Conservation (phyloP, 2,113 vertebrate genomes). For the Phyllopteryx taeniolatus region DNA sequence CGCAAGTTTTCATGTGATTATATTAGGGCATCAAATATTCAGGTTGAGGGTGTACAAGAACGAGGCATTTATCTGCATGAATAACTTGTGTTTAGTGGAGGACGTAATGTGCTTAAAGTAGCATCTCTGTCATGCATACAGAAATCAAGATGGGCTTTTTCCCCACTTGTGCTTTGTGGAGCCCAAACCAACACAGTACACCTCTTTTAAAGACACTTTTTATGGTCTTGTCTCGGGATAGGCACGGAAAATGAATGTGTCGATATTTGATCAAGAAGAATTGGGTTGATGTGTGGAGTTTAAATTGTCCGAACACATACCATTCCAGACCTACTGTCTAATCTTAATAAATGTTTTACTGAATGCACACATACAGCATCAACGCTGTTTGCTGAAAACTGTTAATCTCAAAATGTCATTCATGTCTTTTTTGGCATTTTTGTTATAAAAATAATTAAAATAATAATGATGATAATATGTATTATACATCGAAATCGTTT, state of each 20-base stretch:
- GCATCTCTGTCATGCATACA: conserved; percentile 75
- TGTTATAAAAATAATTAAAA: no score
- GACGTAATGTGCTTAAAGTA: conserved; percentile 77
- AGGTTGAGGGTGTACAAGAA: conserved; percentile 71
- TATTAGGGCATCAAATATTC: conserved; percentile 76
- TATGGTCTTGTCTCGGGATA: background rate
- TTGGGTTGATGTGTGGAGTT: background rate
- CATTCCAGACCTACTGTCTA: background rate
- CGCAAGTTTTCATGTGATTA: conserved; percentile 67
- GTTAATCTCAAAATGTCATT: background rate
- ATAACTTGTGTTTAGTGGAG: conserved; percentile 75
- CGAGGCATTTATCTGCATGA: conserved; percentile 78
- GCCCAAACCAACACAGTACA: conserved; percentile 7
- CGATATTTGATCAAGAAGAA: background rate
- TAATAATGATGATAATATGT: no score
- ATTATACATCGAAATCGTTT: no score
- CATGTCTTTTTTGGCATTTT: background rate
- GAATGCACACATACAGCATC: no score
- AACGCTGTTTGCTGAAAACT: no score
- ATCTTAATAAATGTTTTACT: background rate
- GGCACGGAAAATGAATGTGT: background rate
- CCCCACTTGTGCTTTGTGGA: conserved; percentile 48
- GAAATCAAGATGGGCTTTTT: conserved; percentile 64
- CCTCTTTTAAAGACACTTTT: background rate
- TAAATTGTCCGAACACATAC: background rate